Evolutionary conservation across 2,888 invertebrate species (phyloP), one percentile per base, ranked within the genome.

Genomic region (Yponomeuta plumbellus): DNA sequence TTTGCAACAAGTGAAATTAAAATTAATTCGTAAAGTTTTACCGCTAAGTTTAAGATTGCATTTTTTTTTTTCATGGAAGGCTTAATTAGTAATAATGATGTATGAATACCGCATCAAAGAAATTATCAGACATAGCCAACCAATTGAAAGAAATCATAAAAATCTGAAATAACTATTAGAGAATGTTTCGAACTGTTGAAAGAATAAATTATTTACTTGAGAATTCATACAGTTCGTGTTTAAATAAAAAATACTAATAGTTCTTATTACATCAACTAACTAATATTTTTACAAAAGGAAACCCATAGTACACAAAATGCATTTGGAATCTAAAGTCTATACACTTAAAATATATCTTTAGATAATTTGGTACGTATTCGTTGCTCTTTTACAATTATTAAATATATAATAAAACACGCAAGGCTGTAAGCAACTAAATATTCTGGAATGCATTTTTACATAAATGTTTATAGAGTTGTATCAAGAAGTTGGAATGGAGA

Each of bases 281-380:
- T 52, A 17, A 52, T 52, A 52, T 52, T 52, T 52, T 52, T 17
- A 13, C 13, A 52, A 52, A 5, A 17, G 17, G 5, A 17, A 17
- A 34, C 34, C 34, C 34, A 34, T 34, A 34, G 44, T 52, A 73
- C 72, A 71, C 65, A 26, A 66, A 70, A 67, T 68, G 68, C 69
- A 67, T 63, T 58, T 69, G 69, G 61, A 69, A 67, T 52, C 56
- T 57, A 64, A 64, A 57, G 26, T 57, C 56, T 59, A 64, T 34
- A 61, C 66, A 66, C 61, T 56, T 66, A 66, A 65, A 65, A 61
- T 66, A 61, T 23, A 44, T 82, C 66, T 68, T 66, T 82, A 83
- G 80, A 84, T 80, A 87, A 85, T 90, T 91, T 91, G 91, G 90
- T 90, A 88, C 88, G 86, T 80, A 85, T 90, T 91, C 90, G 90